A percentile compares a stretch with the other conserved stretches of the same genome.
Conservation (phyloP, 2,888 invertebrate species). For the Phyllotreta striolata region DNA sequence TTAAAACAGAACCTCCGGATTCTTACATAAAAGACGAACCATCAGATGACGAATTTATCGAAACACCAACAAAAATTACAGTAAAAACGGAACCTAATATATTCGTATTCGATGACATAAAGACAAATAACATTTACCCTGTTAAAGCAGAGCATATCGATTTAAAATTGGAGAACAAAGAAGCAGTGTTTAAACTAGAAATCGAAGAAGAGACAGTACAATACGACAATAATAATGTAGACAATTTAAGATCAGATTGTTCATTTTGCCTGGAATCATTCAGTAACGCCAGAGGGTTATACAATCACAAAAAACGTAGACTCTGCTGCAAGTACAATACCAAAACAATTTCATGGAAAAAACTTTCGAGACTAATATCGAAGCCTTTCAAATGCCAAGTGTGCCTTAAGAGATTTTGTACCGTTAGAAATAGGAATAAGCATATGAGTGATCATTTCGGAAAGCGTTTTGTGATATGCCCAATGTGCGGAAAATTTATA, state of each 20-base stretch:
- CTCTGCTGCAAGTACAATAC: conserved; percentile 4
- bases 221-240: conserved; percentile 12
- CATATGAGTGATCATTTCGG: conserved; percentile 21
- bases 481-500: conserved; percentile 13
- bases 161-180: background rate
- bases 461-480: conserved; percentile 15
- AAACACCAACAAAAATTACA: conserved; percentile 3
- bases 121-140: conserved; percentile 14
- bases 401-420: conserved; percentile 28
- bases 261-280: conserved; percentile 20
- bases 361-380: conserved; percentile 5
- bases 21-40: conserved; percentile 4
- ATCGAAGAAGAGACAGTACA: conserved; percentile 23
- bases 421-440: conserved; percentile 5
- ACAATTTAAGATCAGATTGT: conserved; percentile 4
- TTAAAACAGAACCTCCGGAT: conserved; percentile 1
- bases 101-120: conserved; percentile 3
- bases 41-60: conserved; percentile 21
- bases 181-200: conserved; percentile 14
- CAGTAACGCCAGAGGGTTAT: conserved; percentile 7
- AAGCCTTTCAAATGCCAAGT: conserved; percentile 28
- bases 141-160: conserved; percentile 7
- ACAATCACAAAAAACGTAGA: conserved; percentile 21
- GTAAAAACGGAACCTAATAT: conserved; percentile 16
- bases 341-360: conserved; percentile 15